Evolutionary conservation across 2,888 invertebrate genomes (phyloP).

Genomic region (Hymenopus coronatus): DNA sequence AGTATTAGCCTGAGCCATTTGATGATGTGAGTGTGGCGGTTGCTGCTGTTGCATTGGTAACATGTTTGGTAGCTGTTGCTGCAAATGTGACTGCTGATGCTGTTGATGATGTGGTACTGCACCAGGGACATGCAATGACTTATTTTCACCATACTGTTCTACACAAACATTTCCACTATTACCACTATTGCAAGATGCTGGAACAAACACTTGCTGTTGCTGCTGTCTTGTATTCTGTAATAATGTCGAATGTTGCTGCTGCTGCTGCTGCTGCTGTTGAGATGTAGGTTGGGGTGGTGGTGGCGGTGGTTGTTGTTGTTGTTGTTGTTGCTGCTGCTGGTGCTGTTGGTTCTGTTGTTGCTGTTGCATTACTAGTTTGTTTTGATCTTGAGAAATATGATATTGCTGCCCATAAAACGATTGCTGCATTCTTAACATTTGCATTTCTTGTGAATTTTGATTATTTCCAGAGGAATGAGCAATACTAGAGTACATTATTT

Average conservation of each 20-base stretch:
- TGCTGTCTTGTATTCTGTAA: conserved; percentile 25
- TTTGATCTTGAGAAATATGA: conserved; percentile 27
- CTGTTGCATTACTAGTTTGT: conserved; percentile 20
- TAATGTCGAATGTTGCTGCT: conserved; percentile 39
- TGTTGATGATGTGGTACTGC: conserved; percentile 35
- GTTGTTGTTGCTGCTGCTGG: conserved; percentile 26
- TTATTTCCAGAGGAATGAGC: neutral
- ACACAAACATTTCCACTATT: neutral
- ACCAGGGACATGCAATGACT: neutral
- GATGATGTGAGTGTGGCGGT: conserved; percentile 36
- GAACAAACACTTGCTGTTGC: conserved; percentile 15
- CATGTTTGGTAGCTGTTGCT: conserved; percentile 40
- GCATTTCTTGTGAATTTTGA: conserved; percentile 16
- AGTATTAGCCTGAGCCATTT: conserved; percentile 38
- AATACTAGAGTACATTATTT: conserved; percentile 27
- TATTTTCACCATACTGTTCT: neutral
- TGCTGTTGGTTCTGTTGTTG: conserved; percentile 38
- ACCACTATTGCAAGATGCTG: conserved; percentile 1
- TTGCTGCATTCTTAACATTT: conserved; percentile 26
- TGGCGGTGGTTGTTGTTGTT: neutral
- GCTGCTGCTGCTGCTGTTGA: conserved; percentile 26
- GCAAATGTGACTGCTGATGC: conserved; percentile 36
- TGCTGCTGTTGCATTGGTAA: conserved; percentile 43
- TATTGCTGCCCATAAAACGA: conserved; percentile 33
- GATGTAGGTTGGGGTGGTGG: conserved; percentile 27